These are phyloP conservation scores for Tetrapedia diversipes DNA, from an alignment of 2,888 invertebrate species.

Conservation along the genomic window DNA sequence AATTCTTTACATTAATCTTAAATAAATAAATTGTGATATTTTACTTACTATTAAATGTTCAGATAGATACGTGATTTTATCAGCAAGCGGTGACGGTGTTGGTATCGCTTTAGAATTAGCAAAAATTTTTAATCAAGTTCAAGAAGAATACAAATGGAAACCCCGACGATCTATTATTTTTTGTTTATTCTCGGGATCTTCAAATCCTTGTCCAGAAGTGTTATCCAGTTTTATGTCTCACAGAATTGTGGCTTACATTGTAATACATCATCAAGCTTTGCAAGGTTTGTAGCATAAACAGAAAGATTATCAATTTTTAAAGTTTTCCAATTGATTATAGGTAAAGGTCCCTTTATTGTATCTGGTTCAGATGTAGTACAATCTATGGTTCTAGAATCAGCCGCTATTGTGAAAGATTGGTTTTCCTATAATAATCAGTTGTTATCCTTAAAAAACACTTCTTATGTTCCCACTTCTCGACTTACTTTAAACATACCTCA, in stretches of 20 bases:
- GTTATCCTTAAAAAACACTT: constrained; percentile 39
- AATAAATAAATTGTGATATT: background rate
- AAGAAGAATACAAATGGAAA: constrained; percentile 70
- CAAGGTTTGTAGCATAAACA: constrained; percentile 66
- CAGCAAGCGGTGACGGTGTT: constrained; percentile 73
- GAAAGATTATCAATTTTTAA: constrained; percentile 20
- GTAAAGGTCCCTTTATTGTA: constrained; percentile 68
- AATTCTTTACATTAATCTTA: background rate
- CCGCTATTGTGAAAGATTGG: constrained; percentile 54
- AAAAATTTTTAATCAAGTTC: constrained; percentile 69
- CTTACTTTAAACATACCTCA: constrained; percentile 74
- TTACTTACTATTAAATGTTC: constrained; percentile 35
- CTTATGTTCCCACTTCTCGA: constrained; percentile 51
- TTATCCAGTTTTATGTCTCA: constrained; percentile 67
- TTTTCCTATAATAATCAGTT: constrained; percentile 45
- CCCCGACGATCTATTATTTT: constrained; percentile 77
- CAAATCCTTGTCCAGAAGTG: constrained; percentile 69
- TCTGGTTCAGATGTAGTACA: constrained; percentile 78
- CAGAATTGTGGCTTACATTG: constrained; percentile 75
- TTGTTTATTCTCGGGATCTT: constrained; percentile 72
- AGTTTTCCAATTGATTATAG: constrained; percentile 53
- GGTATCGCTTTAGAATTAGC: constrained; percentile 72
- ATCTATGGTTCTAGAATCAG: constrained; percentile 71
- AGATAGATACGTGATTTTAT: constrained; percentile 79
- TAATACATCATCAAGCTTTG: constrained; percentile 69